These are phyloP conservation scores for Pseudomyrmex cubaensis DNA, from an alignment of 1,140 invertebrate genomes.

Conservation along the genomic window DNA sequence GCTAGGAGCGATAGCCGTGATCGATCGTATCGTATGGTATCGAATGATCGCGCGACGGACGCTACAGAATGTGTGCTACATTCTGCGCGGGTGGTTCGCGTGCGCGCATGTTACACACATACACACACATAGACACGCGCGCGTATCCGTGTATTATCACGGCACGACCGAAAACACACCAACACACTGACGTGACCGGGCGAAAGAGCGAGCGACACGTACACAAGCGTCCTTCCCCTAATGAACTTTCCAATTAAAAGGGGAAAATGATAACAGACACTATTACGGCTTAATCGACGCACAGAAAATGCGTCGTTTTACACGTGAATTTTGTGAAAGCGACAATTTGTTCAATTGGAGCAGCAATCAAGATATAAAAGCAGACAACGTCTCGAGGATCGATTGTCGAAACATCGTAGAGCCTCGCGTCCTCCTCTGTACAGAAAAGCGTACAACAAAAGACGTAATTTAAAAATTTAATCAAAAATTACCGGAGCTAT, in stretches of 20 bases:
- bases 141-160: constrained; percentile 37
- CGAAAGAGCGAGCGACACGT: constrained; percentile 22
- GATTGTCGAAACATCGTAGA: background rate
- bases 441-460: no score
- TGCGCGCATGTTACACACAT: background rate
- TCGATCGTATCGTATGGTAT: constrained; percentile 60
- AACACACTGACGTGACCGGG: constrained; percentile 6
- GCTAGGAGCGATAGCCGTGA: constrained; percentile 48
- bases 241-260: constrained; percentile 63
- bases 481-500: no score
- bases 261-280: constrained; percentile 58
- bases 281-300: constrained; percentile 57
- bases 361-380: constrained; percentile 43
- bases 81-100: background rate
- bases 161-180: constrained; percentile 30
- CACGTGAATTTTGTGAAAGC: constrained; percentile 50
- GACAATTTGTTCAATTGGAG: constrained; percentile 56
- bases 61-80: constrained; percentile 1
- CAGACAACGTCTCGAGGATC: background rate
- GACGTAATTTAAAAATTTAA: no score
- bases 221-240: constrained; percentile 28
- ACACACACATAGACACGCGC: background rate
- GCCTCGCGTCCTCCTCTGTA: no score
- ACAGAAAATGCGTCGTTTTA: constrained; percentile 51
- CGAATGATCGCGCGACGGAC: constrained; percentile 42